Evolutionary conservation across 1,140 invertebrate genomes (phyloP).

Genomic region (Oedothorax gibbosus): DNA sequence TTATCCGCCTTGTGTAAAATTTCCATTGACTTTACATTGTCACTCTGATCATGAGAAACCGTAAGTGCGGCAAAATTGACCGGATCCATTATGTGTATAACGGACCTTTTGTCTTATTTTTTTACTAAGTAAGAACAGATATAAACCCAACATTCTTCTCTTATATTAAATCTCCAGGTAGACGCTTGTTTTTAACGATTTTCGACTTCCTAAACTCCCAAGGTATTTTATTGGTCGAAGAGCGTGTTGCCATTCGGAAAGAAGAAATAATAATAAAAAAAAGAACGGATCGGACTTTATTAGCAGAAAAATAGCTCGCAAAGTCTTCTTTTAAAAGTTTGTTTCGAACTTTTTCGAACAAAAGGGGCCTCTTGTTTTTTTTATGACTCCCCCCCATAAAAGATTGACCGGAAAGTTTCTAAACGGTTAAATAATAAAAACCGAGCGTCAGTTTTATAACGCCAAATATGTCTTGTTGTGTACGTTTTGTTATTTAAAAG

Average conservation of each 20-base stretch:
- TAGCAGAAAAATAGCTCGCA: slow-evolving; percentile 17
- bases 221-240: slow-evolving; percentile 15
- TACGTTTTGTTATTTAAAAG: background rate
- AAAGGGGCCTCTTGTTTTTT: background rate
- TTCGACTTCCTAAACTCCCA: background rate
- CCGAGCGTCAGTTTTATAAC: background rate
- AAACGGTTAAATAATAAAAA: slow-evolving; percentile 17
- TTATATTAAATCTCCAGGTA: background rate
- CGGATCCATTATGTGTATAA: background rate
- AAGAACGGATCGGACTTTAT: slow-evolving; percentile 3
- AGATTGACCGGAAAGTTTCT: background rate
- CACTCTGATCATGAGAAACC: too few relatives aligned
- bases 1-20: too few relatives aligned
- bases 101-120: background rate
- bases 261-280: slow-evolving; percentile 12
- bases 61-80: too few relatives aligned
- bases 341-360: background rate
- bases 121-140: background rate
- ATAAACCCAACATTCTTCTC: background rate
- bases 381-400: background rate
- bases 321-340: slow-evolving; percentile 8
- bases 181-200: slow-evolving; percentile 16
- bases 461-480: background rate
- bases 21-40: too few relatives aligned
- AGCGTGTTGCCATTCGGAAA: slow-evolving; percentile 43